A percentile compares a stretch with the other conserved stretches of the same genome.
Evolutionary conservation across 2,797 vertebrate genomes (phyloP).

Genomic region (Pseudochaenichthys georgianus): DNA sequence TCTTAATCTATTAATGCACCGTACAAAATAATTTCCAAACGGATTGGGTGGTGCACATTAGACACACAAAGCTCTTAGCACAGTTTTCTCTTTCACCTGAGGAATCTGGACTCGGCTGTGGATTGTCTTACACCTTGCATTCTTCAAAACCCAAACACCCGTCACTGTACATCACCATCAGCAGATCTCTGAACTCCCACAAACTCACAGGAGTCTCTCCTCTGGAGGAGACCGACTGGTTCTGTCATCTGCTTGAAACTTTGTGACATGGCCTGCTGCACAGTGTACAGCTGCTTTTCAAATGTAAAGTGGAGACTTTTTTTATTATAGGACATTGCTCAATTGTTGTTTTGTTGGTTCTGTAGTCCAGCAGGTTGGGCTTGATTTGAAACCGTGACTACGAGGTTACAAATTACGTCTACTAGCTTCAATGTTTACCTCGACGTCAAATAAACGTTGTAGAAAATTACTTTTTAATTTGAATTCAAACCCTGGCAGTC

Average conservation of each 20-base stretch:
- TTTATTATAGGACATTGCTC: not conserved
- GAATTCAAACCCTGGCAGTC: conserved; percentile 1
- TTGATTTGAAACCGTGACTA: not conserved
- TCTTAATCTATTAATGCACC: conserved; percentile 65
- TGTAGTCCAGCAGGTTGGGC: not conserved
- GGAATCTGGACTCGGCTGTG: conserved; percentile 26
- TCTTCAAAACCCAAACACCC: conserved; percentile 58
- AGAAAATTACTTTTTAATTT: not conserved
- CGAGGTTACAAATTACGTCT: not conserved
- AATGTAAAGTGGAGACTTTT: not conserved
- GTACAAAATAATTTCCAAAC: conserved; percentile 51
- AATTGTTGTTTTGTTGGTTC: not conserved
- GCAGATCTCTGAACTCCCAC: conserved; percentile 43
- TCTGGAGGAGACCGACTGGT: conserved; percentile 43
- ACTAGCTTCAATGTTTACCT: conserved; percentile 6
- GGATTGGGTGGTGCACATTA: conserved; percentile 35
- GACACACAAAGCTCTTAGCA: conserved; percentile 31
- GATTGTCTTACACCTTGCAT: conserved; percentile 41
- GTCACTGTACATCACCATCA: conserved; percentile 69
- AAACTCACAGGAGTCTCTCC: conserved; percentile 48
- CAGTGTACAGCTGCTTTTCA: not conserved
- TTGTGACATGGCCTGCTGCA: conserved; percentile 10
- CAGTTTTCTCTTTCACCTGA: conserved; percentile 40
- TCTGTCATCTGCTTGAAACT: conserved; percentile 42
- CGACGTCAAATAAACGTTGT: not conserved